Conservation (phyloP, 2,888 invertebrate genomes). For the Eristalis pertinax region DNA sequence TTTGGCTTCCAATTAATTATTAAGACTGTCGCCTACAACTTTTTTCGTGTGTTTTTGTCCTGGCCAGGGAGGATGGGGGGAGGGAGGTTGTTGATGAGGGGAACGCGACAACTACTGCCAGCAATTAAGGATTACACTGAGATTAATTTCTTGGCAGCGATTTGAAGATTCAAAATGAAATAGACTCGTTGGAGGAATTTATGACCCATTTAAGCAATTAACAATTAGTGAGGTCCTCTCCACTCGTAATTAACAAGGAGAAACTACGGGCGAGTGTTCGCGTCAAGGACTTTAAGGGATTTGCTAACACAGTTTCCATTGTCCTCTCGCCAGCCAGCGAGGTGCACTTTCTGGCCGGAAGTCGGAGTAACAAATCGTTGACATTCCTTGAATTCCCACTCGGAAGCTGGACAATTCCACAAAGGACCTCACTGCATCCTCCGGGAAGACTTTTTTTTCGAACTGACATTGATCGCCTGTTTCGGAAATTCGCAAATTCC, state of each 20-base stretch:
- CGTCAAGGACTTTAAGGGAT: constrained; percentile 56
- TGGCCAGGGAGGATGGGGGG: not conserved
- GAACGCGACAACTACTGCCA: constrained; percentile 33
- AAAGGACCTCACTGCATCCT: constrained; percentile 2
- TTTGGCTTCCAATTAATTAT: constrained; percentile 68
- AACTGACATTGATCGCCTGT: constrained; percentile 66
- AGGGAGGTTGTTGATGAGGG: not conserved
- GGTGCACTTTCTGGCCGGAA: constrained; percentile 11
- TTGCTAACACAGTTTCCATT: constrained; percentile 30
- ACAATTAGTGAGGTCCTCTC: constrained; percentile 43
- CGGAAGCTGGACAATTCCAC: constrained; percentile 47
- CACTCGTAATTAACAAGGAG: constrained; percentile 64
- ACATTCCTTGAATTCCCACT: constrained; percentile 56
- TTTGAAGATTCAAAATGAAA: constrained; percentile 50
- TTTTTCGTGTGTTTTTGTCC: not conserved
- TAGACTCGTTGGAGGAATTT: constrained; percentile 61
- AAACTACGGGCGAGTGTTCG: constrained; percentile 21
- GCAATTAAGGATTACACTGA: constrained; percentile 70
- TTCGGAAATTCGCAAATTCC: constrained; percentile 67
- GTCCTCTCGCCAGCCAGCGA: constrained; percentile 33
- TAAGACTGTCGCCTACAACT: constrained; percentile 45
- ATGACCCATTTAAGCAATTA: constrained; percentile 71
- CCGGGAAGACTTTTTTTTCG: not conserved
- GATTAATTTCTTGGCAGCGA: constrained; percentile 70
- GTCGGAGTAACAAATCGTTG: constrained; percentile 55